Base-by-base conservation (phyloP, 2,797 vertebrate species). In the Arctocebus calabarensis region DNA sequence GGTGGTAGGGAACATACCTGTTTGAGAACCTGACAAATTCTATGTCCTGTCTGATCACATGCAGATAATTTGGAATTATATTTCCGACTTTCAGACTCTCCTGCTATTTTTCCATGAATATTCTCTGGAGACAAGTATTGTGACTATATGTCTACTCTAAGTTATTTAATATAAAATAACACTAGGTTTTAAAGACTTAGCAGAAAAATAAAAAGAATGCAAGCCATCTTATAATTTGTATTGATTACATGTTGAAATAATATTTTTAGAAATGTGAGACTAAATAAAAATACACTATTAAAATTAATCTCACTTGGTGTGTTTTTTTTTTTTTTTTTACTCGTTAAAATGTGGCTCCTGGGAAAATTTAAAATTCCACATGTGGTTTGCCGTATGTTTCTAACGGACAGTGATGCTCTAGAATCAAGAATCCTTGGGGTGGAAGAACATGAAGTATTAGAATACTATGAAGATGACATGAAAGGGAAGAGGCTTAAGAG, bases 341-440 rank as follows among this genome's bases (percentile, higher is more conserved):
- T 83, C 77, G 88, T 61, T 48, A 40, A 90, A 90, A 61, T 84
- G 29, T 66, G 61, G 61, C 23, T 40, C 40, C 61, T 85, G 43
- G 61, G 92, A 87, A 87, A 83, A 55, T 48, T 81, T 77, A 43
- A 83, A 93, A 90, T 94, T 55, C 61, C 3, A 45, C 3, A 19
- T 2, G 5, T 73, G n/a, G 27, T 78, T 89, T 90, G 19, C 48
- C 81, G 22, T 55, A n/a, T 82, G 43, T 70, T 89, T 95, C 64
- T 95, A 0, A 6, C 34, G 66, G 29, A 66, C 17, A 61, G 10
- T 32, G 59, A 5, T 94, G 29, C 64, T 73, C 19, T 27, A 68
- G 62, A 82, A n/a, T 7, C 12, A 55, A 25, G 70, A 73, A 57
- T 74, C 29, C 61, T 17, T 75, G n/a, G 19, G 57, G 20, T 29